Percentiles rank a stretch among this genome's conserved stretches.
These are phyloP conservation scores for Rhynchotus rufescens DNA, from an alignment of 2,797 vertebrate genomes.

Conservation along the genomic window DNA sequence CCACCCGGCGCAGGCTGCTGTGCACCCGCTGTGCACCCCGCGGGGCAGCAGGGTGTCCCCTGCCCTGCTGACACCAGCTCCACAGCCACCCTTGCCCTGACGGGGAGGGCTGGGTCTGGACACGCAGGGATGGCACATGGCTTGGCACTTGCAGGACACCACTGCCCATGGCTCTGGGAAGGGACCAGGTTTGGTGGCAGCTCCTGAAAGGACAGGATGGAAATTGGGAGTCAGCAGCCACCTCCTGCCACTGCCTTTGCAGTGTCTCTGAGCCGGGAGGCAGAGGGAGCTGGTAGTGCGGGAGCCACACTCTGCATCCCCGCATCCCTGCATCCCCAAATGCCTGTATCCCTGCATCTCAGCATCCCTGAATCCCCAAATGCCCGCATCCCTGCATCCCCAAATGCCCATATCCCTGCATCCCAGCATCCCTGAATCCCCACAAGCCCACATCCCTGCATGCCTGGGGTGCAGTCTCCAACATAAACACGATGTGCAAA, in stretches of 20 bases:
- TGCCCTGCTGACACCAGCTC: background rate
- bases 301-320: background rate
- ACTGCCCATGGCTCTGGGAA: background rate
- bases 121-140: background rate
- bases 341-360: too few relatives aligned
- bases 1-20: background rate
- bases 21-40: background rate
- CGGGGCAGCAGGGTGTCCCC: background rate
- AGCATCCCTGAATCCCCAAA: too few relatives aligned
- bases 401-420: too few relatives aligned
- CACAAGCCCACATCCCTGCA: too few relatives aligned
- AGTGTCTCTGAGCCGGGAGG: background rate
- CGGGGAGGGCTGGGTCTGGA: too few relatives aligned
- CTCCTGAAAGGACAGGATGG: background rate
- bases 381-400: too few relatives aligned
- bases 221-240: conserved; percentile 16
- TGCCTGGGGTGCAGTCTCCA: background rate
- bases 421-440: too few relatives aligned
- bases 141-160: conserved; percentile 7
- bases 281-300: background rate
- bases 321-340: too few relatives aligned
- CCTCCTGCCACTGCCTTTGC: background rate
- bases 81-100: background rate
- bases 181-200: background rate
- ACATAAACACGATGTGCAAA: background rate